Evolutionary conservation across 2,797 vertebrate genomes (phyloP), one percentile per base, ranked within the genome.

Genomic region (Emys orbicularis): DNA sequence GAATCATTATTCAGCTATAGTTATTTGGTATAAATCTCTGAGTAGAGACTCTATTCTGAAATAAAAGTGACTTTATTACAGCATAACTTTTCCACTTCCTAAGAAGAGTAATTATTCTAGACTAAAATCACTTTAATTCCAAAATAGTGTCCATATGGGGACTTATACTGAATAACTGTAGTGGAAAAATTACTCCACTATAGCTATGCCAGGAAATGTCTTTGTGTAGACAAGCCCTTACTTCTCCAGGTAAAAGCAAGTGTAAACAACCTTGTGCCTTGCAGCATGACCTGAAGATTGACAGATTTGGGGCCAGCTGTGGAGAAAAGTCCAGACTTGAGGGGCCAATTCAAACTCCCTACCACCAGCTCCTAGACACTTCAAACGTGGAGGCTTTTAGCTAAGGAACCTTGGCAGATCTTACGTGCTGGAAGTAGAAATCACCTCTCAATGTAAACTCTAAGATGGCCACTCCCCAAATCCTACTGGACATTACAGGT

Each of bases 121-220:
- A 88, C 87, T 8, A 90, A 61, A 85, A 85, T 74, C 79, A 80
- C 52, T 34, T 61, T 61, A 61, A 34, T 61, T 34, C 59, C 59
- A 61, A 34, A 61, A 53, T 79, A 86, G 34, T 52, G 90, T 61
- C 25, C 34, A 77, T 18, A 13, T 0, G 0, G 1, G 50, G 31
- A 82, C 84, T 74, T 84, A 81, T 7, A 57, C 23, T 3, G 1
- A 13, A 34, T 74, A 65, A 37, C 77, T 77, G 3, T 27, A 21
- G 25, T 2, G 44, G 72, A 83, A 59, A 59, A 94, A 68, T 9
- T 8, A 15, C 16, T 77, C 5, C 52, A 34, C 34, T 7, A 27
- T 90, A 53, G 80, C n/a, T 74, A 53, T 11, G 1, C 2, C 53
- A 44, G 0, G 1, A 88, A 52, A 4, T 79, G 50, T 41, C 61